Evolutionary conservation across 2,888 invertebrate genomes (phyloP), one percentile per base, ranked within the genome.

Genomic region (Lithosia quadra): DNA sequence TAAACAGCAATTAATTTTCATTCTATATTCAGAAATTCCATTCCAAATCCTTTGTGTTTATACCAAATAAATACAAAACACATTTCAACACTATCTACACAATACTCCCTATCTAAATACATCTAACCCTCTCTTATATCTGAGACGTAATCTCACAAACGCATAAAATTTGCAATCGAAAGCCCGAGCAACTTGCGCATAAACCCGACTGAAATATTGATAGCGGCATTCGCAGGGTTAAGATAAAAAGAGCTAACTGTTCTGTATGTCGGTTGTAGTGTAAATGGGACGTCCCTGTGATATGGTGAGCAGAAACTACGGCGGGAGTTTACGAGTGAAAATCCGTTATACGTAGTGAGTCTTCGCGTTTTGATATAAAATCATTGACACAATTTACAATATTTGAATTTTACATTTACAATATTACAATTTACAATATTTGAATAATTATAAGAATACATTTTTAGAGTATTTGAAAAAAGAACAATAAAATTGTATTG

Each of bases 141-240:
- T 49, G 55, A 65, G 34, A 43, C 21, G 60, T 66, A 72, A 78
- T 79, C 74, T 76, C 56, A 59, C 59, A 66, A 63, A 64, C 57
- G 58, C 63, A 75, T 79, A 72, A 74, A 80, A 78, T 79, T 79
- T 74, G 81, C 76, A 74, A 76, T 80, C 34, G 74, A 57, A 64
- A 76, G 53, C 70, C 64, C 43, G 49, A 60, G 49, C 33, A 66
- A 59, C 65, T 68, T 67, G 67, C 49, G 43, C 65, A 57, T 71
- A 71, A 72, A 70, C 39, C 65, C 56, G 65, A 53, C 24, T 75
- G 49, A 69, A 76, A 76, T 80, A 79, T 78, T 78, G 75, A 78
- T 75, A 70, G 66, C 55, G 10, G 53, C 10, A 28, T 24, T 49
- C 53, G 60, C 21, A 64, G 68, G 61, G 68, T 56, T 65, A 64